Conservation (phyloP, 2,113 vertebrate genomes). For the Gavialis gangeticus region DNA sequence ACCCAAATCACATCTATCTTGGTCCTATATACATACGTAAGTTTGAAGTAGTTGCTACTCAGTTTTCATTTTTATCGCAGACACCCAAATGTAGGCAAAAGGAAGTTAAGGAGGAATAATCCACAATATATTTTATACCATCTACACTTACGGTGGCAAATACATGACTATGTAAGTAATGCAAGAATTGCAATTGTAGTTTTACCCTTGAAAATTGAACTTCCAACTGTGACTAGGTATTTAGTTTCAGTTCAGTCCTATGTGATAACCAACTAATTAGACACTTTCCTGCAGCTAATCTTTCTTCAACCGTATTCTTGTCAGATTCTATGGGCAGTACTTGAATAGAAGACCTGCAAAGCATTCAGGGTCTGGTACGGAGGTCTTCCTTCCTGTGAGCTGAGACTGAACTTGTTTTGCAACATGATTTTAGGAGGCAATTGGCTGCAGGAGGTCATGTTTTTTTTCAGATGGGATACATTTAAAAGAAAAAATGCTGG, state of each 20-base stretch:
- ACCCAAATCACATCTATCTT: background rate
- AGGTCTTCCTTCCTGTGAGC: background rate
- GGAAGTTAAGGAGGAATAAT: constrained; percentile 17
- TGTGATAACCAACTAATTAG: background rate
- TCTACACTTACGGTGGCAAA: background rate
- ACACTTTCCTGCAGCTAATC: background rate
- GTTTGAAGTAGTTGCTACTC: background rate
- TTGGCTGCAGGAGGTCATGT: no score
- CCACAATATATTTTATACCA: background rate
- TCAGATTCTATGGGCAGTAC: background rate
- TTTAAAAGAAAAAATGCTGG: no score
- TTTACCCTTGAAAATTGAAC: background rate
- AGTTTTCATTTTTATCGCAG: background rate
- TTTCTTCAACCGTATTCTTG: background rate
- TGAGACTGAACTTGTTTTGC: no score
- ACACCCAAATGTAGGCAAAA: background rate
- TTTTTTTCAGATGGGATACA: no score
- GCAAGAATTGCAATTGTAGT: background rate
- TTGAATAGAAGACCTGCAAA: background rate
- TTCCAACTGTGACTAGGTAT: background rate
- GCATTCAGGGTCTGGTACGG: background rate
- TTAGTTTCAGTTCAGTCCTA: background rate
- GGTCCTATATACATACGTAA: background rate
- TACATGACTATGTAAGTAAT: background rate
- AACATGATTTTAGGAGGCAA: no score